Evolutionary conservation across 2,113 vertebrate species (phyloP).

Genomic region (Budorcas taxicolor): DNA sequence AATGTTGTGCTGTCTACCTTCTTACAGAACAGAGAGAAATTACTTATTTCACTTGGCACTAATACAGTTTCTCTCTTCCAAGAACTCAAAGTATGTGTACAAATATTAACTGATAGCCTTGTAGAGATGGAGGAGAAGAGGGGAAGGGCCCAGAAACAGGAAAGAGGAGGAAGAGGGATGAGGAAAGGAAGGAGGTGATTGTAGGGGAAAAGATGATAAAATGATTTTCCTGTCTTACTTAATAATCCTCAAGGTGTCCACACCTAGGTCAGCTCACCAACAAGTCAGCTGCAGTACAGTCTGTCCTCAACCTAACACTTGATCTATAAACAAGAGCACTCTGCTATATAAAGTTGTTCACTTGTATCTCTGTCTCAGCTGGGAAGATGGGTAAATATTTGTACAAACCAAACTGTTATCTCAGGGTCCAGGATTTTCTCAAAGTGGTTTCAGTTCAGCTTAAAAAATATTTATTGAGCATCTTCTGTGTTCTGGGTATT

Average conservation of each 20-base stretch:
- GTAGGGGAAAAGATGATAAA: background rate
- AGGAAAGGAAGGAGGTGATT: background rate
- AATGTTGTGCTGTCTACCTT: background rate
- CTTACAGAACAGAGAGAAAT: constrained; percentile 5
- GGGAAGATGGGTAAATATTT: constrained; percentile 28
- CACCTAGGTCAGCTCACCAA: background rate
- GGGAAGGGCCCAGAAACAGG: background rate
- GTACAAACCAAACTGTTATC: background rate
- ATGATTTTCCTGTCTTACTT: background rate
- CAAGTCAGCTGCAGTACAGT: background rate
- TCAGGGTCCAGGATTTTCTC: background rate
- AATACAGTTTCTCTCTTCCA: background rate
- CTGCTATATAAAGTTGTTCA: background rate
- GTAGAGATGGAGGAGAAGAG: background rate
- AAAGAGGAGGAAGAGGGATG: background rate
- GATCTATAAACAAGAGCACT: background rate
- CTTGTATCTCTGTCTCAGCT: background rate
- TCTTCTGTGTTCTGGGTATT: background rate
- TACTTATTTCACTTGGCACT: constrained; percentile 7
- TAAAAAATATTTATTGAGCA: background rate
- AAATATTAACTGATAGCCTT: background rate
- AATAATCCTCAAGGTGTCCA: background rate
- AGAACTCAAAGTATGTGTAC: constrained; percentile 4
- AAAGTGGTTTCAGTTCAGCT: background rate
- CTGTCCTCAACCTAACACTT: background rate